phyloP scores from a whole-genome alignment of 2,113 vertebrate genomes.

The Chaetura pelagica region DNA sequence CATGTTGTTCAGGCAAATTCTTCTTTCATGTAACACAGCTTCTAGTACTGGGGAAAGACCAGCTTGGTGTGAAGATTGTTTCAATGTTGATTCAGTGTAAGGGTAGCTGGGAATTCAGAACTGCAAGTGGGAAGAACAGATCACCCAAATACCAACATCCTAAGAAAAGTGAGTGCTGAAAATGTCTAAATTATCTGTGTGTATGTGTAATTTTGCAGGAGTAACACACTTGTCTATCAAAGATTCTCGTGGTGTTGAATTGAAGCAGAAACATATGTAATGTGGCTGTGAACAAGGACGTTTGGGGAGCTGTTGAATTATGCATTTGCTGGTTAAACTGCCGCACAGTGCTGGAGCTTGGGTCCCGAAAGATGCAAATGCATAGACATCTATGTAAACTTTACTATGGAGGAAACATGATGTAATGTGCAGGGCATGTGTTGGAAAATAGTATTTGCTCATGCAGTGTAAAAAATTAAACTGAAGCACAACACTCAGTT shows the following conservation, averaged over 20 bases:
- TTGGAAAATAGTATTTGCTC: neutral
- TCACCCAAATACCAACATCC: neutral
- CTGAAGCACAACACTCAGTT: neutral
- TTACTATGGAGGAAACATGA: neutral
- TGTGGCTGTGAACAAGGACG: neutral
- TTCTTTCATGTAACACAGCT: neutral
- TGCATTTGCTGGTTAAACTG: neutral
- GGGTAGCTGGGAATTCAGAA: neutral
- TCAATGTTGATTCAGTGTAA: neutral
- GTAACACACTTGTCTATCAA: neutral
- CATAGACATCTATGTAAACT: neutral
- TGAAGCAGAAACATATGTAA: neutral
- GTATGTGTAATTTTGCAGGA: neutral
- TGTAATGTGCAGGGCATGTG: rapidly evolving
- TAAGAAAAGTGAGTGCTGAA: neutral
- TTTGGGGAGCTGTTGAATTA: constrained; percentile 29
- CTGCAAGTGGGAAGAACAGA: neutral
- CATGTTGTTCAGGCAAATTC: neutral
- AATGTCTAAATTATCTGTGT: neutral
- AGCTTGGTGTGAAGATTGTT: neutral
- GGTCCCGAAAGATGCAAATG: neutral
- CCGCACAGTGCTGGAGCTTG: neutral
- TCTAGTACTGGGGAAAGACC: neutral
- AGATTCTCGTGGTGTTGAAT: neutral
- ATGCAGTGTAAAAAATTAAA: neutral